Percentiles rank a stretch among this genome's conserved stretches.
These are phyloP conservation scores for Hydractinia echinata DNA, from an alignment of 30 jellyfish, hydroid and myxozoan species.

Conservation along the genomic window DNA sequence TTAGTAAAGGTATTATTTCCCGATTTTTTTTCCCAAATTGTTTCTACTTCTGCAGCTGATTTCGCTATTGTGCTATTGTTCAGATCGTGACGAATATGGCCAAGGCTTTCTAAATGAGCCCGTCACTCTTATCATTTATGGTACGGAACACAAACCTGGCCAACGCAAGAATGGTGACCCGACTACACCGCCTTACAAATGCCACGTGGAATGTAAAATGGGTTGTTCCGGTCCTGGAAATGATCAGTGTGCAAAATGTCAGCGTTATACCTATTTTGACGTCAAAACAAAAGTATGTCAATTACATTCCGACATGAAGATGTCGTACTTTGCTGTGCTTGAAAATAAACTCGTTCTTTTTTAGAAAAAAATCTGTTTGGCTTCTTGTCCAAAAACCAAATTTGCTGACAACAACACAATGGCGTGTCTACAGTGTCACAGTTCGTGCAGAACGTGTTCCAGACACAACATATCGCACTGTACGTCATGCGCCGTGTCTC, in stretches of 20 bases:
- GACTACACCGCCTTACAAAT: conserved; percentile 13
- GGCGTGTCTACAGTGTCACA: conserved; percentile 70
- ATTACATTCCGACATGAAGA: too few relatives aligned
- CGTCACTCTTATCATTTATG: conserved; percentile 63
- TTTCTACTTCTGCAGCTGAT: not conserved
- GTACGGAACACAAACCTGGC: conserved; percentile 87
- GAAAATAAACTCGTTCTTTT: too few relatives aligned
- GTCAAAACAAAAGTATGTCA: too few relatives aligned
- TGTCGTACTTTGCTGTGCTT: too few relatives aligned
- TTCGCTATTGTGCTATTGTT: not conserved
- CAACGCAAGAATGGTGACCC: conserved; percentile 12
- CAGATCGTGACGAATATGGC: conserved; percentile 41
- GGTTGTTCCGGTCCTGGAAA: conserved; percentile 87
- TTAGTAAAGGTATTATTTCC: conserved; percentile 23
- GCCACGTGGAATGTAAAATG: conserved; percentile 70
- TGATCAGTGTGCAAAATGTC: conserved; percentile 65
- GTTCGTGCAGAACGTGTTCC: conserved; percentile 62
- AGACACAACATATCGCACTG: conserved; percentile 57
- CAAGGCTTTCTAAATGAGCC: conserved; percentile 57
- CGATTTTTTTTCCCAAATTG: not conserved
- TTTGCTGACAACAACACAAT: conserved; percentile 38
- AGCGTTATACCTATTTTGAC: conserved; percentile 37
- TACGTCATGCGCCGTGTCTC: conserved; percentile 50
- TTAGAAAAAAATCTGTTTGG: not conserved
- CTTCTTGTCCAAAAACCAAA: conserved; percentile 64